Base-by-base conservation (phyloP, 2,888 invertebrate species). In the Chironomus tentans region DNA sequence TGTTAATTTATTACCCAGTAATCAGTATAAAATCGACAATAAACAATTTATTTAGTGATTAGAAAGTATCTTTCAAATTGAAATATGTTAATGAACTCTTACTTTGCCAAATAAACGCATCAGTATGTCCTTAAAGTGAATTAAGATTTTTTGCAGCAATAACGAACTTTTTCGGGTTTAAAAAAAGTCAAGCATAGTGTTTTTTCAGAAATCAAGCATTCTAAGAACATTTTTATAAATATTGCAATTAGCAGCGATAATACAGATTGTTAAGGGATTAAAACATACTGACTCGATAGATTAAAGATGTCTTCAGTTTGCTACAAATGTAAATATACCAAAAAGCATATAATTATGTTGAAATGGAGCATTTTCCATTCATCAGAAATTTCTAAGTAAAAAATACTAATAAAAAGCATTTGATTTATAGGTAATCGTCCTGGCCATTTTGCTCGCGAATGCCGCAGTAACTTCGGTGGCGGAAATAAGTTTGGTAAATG, bases 271-370 rank as follows among this genome's bases (percentile, higher is more conserved):
- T 65, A 65, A 65, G 24, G 13, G 22, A 65, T 65, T 13, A 21
- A 13, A 65, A 21, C 22, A 24, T 21, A 65, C 6, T 13, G 13
- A 65, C 28, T 46, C 18, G 62, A 7, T 38, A 13, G 38, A 38
- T 28, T 48, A 12, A 61, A 18, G 18, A 74, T 74, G 74, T 74
- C 74, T 65, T 74, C 74, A 68, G 74, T 74, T 46, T 74, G 74
- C 62, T 74, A 74, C 38, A 74, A 74, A 68, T 74, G 74, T 74
- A 74, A 56, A 5, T 56, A 18, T 4, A 74, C 18, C 15, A 38
- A 47, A 74, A 47, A 28, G 15, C 3, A 15, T 18, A 56, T 56
- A 15, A 18, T 56, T 18, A n/a, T 5, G 10, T 7, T 38, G 38
- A 38, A 10, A 38, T 38, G 38, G 7, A 10, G 65, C 68, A 28